A percentile compares a stretch with the other conserved stretches of the same genome.
phyloP scores from a whole-genome alignment of 2,888 invertebrate species.

The Drosophila colorata region DNA sequence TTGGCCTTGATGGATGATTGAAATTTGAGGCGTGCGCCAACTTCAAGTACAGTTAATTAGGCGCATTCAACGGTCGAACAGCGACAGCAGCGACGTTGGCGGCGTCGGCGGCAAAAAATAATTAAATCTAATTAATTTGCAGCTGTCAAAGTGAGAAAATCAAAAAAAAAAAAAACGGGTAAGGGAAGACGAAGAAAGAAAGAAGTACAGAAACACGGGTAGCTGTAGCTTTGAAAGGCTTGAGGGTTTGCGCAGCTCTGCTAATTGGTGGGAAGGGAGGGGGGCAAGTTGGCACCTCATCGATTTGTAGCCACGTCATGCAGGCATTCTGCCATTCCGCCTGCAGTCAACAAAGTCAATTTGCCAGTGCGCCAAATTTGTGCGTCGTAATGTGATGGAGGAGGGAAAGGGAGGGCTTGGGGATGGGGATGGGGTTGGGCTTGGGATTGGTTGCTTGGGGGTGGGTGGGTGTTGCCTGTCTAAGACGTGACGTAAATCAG shows the following conservation, averaged over 20 bases:
- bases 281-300: slow-evolving; percentile 59
- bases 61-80: slow-evolving; percentile 67
- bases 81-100: no score
- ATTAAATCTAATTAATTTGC: slow-evolving; percentile 79
- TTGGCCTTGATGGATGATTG: slow-evolving; percentile 71
- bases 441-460: neutral
- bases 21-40: slow-evolving; percentile 74
- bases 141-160: slow-evolving; percentile 66
- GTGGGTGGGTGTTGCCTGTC: slow-evolving; percentile 48
- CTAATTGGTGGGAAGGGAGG: slow-evolving; percentile 35
- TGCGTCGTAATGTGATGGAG: slow-evolving; percentile 59
- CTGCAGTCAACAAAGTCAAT: slow-evolving; percentile 67
- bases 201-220: slow-evolving; percentile 6
- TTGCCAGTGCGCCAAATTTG: slow-evolving; percentile 71
- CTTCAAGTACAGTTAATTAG: slow-evolving; percentile 79
- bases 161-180: slow-evolving; percentile 3
- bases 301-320: slow-evolving; percentile 75
- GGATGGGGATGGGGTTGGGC: neutral
- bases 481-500: slow-evolving; percentile 78
- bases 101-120: slow-evolving; percentile 57
- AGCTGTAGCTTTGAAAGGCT: slow-evolving; percentile 41
- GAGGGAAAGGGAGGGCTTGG: neutral
- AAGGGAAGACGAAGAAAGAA: slow-evolving; percentile 2
- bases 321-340: slow-evolving; percentile 33
- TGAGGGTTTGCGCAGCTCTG: slow-evolving; percentile 31